Evolutionary conservation across 1,140 invertebrate genomes (phyloP).

Genomic region (Brachionus koreanus): DNA sequence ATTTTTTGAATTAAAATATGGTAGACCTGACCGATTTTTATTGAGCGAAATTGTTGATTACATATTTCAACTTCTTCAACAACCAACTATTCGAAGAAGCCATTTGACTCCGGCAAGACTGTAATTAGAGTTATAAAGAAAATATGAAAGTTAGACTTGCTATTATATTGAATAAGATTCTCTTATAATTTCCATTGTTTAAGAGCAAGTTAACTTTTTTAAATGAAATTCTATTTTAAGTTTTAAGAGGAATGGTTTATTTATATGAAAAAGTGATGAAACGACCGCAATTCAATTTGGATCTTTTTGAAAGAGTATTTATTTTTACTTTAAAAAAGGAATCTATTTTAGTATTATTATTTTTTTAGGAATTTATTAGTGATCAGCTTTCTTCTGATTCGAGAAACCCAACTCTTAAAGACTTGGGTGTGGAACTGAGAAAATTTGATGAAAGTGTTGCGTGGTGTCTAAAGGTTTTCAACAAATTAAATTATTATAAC

Average conservation of each 20-base stretch:
- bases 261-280: slow-evolving; percentile 41
- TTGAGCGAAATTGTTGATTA: slow-evolving; percentile 45
- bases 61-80: slow-evolving; percentile 9
- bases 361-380: slow-evolving; percentile 31
- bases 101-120: slow-evolving; percentile 29
- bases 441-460: slow-evolving; percentile 35
- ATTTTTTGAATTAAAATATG: not conserved
- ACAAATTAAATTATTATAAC: slow-evolving; percentile 33
- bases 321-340: not conserved
- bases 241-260: slow-evolving; percentile 23
- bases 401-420: slow-evolving; percentile 21
- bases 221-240: slow-evolving; percentile 8
- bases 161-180: not conserved
- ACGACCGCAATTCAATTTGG: slow-evolving; percentile 26
- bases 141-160: no score
- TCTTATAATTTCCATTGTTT: not conserved
- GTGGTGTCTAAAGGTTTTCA: slow-evolving; percentile 35
- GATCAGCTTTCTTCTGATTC: slow-evolving; percentile 10
- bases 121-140: not conserved
- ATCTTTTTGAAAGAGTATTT: slow-evolving; percentile 35
- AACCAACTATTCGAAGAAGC: not conserved
- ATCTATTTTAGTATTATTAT: not conserved
- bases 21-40: slow-evolving; percentile 32
- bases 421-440: not conserved
- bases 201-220: no score